Base-by-base conservation (phyloP, 2,888 invertebrate genomes). In the Hybos culiciformis region DNA sequence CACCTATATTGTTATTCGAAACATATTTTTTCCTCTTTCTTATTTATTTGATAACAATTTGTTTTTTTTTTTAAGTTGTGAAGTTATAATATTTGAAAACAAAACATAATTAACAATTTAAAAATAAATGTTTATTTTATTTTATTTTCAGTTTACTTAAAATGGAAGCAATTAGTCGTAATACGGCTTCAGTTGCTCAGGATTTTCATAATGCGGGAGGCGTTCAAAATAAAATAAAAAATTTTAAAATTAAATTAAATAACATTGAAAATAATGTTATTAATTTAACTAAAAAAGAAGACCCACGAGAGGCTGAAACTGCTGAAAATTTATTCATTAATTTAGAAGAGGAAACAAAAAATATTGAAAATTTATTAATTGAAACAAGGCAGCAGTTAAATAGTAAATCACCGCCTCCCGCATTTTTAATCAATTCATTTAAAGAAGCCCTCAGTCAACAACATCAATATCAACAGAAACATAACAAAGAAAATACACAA, bases 181-280 rank as follows among this genome's bases (percentile, higher is more conserved):
- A 67, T 47, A 67, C 67, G 55, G 63, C 66, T 59, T 66, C 66
- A 52, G 67, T 67, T 60, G 68, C 67, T 61, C 68, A 68, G 73
- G 74, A 73, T 73, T 74, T 74, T 74, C 74, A 69, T 74, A 74
- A 74, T 68, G 73, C 74, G 73, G 73, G 73, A 68, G 74, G 66
- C 66, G 67, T 66, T 62, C 39, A 37, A 39, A 23, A 46, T 26
- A 37, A 37, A 21, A 21, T 18, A 21, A 34, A 18, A 39, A 62
- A 61, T 57, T 60, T 60, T 61, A 62, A 62, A 61, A 61, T 60
- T 60, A 53, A 59, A 59, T 60, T 61, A 48, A 61, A 61, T 21
- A 36, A 6, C n/a, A 20, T 20, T 14, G 21, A 21, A 14, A 34
- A 19, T 12, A 36, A 14, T n/a, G 14, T 20, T 36, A 19, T 20